Evolutionary conservation across 2,797 vertebrate species (phyloP).

Genomic region (Spinus olivaceus): DNA sequence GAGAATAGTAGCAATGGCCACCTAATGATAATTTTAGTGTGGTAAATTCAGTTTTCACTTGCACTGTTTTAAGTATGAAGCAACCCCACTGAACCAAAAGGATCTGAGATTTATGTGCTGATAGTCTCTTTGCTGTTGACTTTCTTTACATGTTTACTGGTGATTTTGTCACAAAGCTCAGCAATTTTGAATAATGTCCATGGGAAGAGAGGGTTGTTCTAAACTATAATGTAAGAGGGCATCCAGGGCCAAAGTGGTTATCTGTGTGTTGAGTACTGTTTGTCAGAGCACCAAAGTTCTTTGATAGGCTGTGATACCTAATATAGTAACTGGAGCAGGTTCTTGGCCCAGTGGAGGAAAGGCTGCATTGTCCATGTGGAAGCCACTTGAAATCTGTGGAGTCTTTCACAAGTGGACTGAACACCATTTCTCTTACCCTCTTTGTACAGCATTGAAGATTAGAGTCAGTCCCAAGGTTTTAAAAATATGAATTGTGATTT

Average conservation of each 20-base stretch:
- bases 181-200: neutral
- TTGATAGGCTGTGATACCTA: neutral
- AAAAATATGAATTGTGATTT: neutral
- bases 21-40: neutral
- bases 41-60: neutral
- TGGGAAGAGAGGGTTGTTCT: neutral
- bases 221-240: neutral
- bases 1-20: neutral
- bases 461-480: neutral
- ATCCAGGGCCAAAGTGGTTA: neutral
- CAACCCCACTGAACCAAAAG: neutral
- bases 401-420: neutral
- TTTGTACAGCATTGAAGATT: neutral
- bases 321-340: neutral
- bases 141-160: neutral
- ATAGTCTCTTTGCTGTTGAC: neutral
- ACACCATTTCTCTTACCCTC: neutral
- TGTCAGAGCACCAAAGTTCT: neutral
- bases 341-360: neutral
- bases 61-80: neutral
- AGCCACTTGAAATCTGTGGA: neutral
- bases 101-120: neutral
- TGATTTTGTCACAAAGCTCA: neutral
- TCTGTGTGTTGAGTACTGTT: neutral
- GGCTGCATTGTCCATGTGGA: accelerated